Evolutionary conservation across 2,888 invertebrate genomes (phyloP), one percentile per base, ranked within the genome.

Genomic region (Apantesis nais): DNA sequence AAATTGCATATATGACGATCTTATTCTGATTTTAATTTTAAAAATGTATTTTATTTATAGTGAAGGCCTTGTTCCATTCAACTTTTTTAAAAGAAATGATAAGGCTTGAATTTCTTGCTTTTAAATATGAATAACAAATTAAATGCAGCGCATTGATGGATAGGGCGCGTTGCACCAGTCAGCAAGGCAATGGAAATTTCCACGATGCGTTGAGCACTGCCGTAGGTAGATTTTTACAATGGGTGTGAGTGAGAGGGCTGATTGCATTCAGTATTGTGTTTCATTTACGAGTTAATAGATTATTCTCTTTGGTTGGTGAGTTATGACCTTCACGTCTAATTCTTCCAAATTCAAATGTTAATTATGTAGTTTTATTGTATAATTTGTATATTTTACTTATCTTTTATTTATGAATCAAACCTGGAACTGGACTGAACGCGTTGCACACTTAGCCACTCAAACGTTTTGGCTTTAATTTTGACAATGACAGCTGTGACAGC

Each of bases 131-230:
- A 63, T 41, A 44, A 63, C 22, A 22, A 44, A 44, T 58, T 25
- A 58, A 55, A 55, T 58, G 58, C 58, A 58, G 58, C 58, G 29
- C 5, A 12, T 16, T 12, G 29, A 29, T 29, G 16, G 7, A 16
- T 14, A 4, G 58, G 58, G 39, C 58, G 37, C 29, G 29, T 39
- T 58, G 58, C n/a, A n/a, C n/a, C n/a, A n/a, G n/a, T n/a, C 58
- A 29, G 22, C 66, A 19, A 29, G 12, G 22, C 66, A 29, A 12
- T 39, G 66, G 66, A 66, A 66, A 66, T 58, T 66, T 66, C 66
- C 66, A 66, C 58, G 25, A 66, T 66, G 66, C 39, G 12, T 25
- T 58, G 37, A 55, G 11, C 14, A 37, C 29, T 66, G 55, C 29
- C 55, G 12, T 63, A 44, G 63, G 48, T 29, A 58, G 29, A 41